phyloP scores from a whole-genome alignment of 2,797 vertebrate species.

The Novumbra hubbsi region DNA sequence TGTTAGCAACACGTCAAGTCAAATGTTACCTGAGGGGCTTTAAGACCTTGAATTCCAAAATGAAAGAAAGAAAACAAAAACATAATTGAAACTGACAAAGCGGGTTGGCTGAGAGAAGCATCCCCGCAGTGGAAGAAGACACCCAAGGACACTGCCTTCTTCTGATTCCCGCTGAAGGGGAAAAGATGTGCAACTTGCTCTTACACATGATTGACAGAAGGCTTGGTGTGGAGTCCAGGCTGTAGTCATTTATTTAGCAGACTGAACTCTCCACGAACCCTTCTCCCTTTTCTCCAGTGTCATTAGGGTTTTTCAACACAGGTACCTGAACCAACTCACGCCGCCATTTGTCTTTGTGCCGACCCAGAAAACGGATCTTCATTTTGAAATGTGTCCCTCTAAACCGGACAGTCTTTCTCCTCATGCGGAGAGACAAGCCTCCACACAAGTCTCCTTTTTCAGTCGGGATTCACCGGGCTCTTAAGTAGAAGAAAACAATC shows the following conservation, averaged over 20 bases:
- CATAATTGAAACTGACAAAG: background rate
- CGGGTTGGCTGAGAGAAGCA: background rate
- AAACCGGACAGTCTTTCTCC: no score
- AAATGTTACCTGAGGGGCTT: background rate
- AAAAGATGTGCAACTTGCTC: background rate
- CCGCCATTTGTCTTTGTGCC: no score
- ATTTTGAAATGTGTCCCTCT: no score
- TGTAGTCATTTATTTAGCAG: conserved; percentile 56
- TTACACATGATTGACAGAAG: conserved; percentile 43
- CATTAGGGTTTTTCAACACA: conserved; percentile 13
- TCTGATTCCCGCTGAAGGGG: conserved; percentile 38
- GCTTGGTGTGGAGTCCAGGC: conserved; percentile 10
- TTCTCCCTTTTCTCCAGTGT: background rate
- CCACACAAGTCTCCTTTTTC: no score
- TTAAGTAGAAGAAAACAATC: no score
- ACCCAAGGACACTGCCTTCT: conserved; percentile 40
- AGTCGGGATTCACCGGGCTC: no score
- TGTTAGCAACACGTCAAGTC: background rate
- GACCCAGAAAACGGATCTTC: no score
- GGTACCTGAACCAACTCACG: conserved; percentile 20
- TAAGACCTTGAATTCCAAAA: background rate
- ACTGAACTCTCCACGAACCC: conserved; percentile 57
- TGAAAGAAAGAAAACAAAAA: background rate
- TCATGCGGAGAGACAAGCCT: no score
- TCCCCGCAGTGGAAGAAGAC: conserved; percentile 5